A percentile compares a stretch with the other conserved stretches of the same genome.
Conservation (phyloP, 2,888 invertebrate genomes). For the Dioctria linearis region DNA sequence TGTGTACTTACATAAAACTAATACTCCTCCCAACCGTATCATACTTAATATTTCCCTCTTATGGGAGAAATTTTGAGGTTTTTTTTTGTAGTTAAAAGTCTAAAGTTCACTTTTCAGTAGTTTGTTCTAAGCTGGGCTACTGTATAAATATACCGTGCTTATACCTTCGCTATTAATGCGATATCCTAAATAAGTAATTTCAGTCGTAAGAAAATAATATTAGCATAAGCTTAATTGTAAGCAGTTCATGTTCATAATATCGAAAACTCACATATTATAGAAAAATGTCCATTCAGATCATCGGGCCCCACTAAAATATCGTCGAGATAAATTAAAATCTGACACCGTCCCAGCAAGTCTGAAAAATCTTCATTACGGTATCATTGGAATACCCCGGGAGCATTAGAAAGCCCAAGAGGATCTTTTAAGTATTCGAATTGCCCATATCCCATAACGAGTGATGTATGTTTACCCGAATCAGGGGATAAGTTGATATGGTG, state of each 20-base stretch:
- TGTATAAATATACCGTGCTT: too few relatives aligned
- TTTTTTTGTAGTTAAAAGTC: too few relatives aligned
- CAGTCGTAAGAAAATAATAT: background rate
- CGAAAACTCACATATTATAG: background rate
- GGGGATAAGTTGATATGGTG: too few relatives aligned
- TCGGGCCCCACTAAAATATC: too few relatives aligned
- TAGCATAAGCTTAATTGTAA: background rate
- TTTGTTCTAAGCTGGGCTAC: too few relatives aligned
- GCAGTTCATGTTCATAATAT: background rate
- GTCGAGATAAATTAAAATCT: background rate
- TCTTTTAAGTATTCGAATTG: background rate
- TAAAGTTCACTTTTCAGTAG: too few relatives aligned
- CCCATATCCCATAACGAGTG: background rate
- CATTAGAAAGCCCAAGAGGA: background rate
- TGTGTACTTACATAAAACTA: too few relatives aligned
- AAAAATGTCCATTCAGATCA: background rate
- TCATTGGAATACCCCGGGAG: background rate
- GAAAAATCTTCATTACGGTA: background rate
- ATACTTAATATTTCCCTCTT: too few relatives aligned
- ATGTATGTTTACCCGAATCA: background rate
- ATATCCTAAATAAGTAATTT: too few relatives aligned
- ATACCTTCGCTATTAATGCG: too few relatives aligned
- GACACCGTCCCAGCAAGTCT: background rate
- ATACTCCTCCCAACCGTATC: too few relatives aligned
- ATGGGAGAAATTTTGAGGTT: too few relatives aligned